Evolutionary conservation across 2,113 vertebrate genomes (phyloP), one percentile per base, ranked within the genome.

Genomic region (Brevimyrus niger): DNA sequence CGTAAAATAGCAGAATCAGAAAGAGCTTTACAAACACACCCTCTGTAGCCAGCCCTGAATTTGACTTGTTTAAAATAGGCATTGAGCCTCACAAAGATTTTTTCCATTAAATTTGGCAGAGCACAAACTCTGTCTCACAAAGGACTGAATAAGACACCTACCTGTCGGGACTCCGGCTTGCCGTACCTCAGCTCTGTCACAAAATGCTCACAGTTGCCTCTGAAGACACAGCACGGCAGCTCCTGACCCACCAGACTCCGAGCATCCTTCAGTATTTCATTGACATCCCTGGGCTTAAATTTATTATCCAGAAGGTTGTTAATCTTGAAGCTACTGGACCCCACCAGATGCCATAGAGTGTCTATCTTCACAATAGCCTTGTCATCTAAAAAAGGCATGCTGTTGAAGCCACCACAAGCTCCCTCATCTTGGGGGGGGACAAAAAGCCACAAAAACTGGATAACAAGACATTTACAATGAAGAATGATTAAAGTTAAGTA

Each of bases 201-300:
- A 91, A 98, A 97, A 92, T 96, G 95, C 88, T 97, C 96, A 53
- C 96, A 97, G 93, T 97, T 97, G 0, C 48, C 2, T 0, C 47
- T 89, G 38, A 94, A 8, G 50, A 96, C 0, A 10, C 90, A 91
- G 88, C 96, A 97, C 0, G 91, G 51, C 89, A 94, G 23, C 87
- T 91, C 91, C 4, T n/a, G 0, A 0, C 92, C 96, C 87, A 97
- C 90, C 89, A 50, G 8, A 0, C 6, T 3, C 17, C 91, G 0
- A 0, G 96, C 96, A 11, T 94, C 91, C 6, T 0, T 55, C 61
- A 96, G 83, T 48, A 97, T 96, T 27, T 87, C 8, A 0, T 0
- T 0, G 8, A 89, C 42, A 0, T 90, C 50, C 0, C 42, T 93
- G 0, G 96, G 94, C 1, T 89, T 0, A 6, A 94, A 94, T 35